phyloP scores from a whole-genome alignment of 2,888 invertebrate species.

The Nomada hirtipes region DNA sequence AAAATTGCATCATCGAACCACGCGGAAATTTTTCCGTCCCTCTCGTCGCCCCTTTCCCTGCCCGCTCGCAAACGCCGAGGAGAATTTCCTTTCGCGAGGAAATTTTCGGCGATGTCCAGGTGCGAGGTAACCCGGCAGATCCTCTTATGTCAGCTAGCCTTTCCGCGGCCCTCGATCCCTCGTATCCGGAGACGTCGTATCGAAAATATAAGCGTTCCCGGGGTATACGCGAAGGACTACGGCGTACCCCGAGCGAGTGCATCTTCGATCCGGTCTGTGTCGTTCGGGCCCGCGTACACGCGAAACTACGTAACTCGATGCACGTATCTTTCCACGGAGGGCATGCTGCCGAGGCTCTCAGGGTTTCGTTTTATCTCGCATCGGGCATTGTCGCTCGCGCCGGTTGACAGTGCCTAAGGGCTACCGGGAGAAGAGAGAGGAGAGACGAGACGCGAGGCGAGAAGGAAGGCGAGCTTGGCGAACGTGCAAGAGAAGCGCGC shows the following conservation, averaged over 20 bases:
- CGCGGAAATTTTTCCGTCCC: conserved; percentile 13
- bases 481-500: conserved; percentile 37
- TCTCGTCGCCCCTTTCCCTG: background rate
- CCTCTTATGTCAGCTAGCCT: background rate
- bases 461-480: background rate
- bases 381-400: conserved; percentile 83
- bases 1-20: conserved; percentile 48
- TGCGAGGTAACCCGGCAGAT: background rate
- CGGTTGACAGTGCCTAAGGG: conserved; percentile 79
- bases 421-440: conserved; percentile 48
- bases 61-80: background rate
- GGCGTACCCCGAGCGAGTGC: conserved; percentile 61
- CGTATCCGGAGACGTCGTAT: conserved; percentile 52
- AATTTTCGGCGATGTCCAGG: conserved; percentile 7
- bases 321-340: conserved; percentile 62
- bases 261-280: conserved; percentile 72
- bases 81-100: background rate
- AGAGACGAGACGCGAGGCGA: background rate
- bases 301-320: conserved; percentile 51
- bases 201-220: conserved; percentile 51
- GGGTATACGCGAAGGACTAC: conserved; percentile 25
- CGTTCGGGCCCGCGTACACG: conserved; percentile 46
- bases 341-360: conserved; percentile 60
- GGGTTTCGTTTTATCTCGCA: conserved; percentile 80
- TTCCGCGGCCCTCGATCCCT: conserved; percentile 8